These are phyloP conservation scores for Okapia johnstoni DNA, from an alignment of 2,113 vertebrate species.

Conservation along the genomic window DNA sequence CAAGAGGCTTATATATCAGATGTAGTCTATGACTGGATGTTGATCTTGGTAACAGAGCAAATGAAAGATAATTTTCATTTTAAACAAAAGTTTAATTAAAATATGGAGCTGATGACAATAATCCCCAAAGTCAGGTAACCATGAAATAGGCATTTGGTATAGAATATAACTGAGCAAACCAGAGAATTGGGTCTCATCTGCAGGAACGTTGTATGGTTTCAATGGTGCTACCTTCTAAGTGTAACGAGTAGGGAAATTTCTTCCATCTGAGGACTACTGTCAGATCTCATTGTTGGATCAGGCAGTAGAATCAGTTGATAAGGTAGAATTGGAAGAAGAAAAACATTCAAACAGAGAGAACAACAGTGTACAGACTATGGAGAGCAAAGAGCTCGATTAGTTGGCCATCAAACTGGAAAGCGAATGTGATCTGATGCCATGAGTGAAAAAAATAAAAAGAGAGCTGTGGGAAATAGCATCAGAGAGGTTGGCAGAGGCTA, in stretches of 20 bases:
- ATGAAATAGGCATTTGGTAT: neutral
- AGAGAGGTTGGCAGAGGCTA: neutral
- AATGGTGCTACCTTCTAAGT: neutral
- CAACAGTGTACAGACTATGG: neutral
- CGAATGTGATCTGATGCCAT: neutral
- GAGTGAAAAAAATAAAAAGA: neutral
- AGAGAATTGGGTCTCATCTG: neutral
- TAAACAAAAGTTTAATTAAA: neutral
- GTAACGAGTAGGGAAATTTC: neutral
- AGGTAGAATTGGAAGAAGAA: neutral
- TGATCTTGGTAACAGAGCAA: neutral
- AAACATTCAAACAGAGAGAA: neutral
- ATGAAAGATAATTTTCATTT: slow-evolving; percentile 8
- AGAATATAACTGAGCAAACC: neutral
- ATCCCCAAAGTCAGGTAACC: neutral
- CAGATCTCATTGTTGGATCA: neutral
- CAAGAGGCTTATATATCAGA: neutral
- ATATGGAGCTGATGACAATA: neutral
- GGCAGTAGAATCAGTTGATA: neutral
- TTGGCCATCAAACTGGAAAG: neutral
- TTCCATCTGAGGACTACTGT: neutral
- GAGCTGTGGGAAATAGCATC: neutral
- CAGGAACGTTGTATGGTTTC: neutral
- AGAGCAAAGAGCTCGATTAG: neutral
- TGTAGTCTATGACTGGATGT: neutral